Conservation (phyloP, 2,113 vertebrate genomes). For the Rhea pennata region DNA sequence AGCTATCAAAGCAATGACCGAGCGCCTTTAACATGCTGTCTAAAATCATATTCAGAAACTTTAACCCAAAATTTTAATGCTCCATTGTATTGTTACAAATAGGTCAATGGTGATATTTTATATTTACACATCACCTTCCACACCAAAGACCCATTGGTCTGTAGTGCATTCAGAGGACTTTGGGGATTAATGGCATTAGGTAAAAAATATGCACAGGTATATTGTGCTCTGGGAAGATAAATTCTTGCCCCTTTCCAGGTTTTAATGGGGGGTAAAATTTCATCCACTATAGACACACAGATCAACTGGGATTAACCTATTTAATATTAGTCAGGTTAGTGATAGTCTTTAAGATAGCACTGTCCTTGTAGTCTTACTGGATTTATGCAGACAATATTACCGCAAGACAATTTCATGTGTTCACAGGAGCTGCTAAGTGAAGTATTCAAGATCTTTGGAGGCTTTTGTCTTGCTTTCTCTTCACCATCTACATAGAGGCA, state of each 20-base stretch:
- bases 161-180: not conserved
- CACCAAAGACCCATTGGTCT: not conserved
- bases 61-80: not conserved
- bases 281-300: too few relatives aligned
- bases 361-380: not conserved
- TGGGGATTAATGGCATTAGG: not conserved
- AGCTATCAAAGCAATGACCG: slow-evolving; percentile 71
- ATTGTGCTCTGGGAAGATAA: not conserved
- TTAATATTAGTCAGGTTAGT: not conserved
- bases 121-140: not conserved
- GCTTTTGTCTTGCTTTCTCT: not conserved
- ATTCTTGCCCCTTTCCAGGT: not conserved
- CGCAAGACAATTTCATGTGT: rapidly evolving
- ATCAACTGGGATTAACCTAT: not conserved
- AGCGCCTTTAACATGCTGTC: slow-evolving; percentile 54
- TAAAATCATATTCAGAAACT: slow-evolving; percentile 8
- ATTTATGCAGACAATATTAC: not conserved
- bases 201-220: not conserved
- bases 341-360: not conserved
- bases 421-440: not conserved
- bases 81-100: not conserved
- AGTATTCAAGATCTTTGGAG: not conserved
- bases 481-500: not conserved
- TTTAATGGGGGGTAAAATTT: not conserved
- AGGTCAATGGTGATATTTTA: not conserved